Evolutionary conservation across 2,888 invertebrate genomes (phyloP).

Genomic region (Glomeris marginata): DNA sequence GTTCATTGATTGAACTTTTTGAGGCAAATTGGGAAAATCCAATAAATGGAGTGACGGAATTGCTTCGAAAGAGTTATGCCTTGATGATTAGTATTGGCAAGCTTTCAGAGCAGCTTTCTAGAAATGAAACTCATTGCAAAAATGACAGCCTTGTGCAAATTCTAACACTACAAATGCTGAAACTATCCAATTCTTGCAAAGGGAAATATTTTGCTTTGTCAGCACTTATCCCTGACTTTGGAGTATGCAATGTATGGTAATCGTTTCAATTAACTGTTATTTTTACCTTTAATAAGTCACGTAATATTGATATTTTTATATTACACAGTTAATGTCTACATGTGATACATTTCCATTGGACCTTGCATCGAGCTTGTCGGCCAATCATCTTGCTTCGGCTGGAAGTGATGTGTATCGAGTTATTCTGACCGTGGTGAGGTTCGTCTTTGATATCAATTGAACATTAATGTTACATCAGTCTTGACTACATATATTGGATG

Average conservation of each 20-base stretch:
- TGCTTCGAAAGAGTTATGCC: not conserved
- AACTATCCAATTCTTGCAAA: constrained; percentile 4
- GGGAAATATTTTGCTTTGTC: constrained; percentile 8
- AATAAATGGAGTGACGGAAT: not conserved
- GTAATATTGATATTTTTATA: not conserved
- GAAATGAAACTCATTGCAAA: no score
- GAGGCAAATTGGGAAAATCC: constrained; percentile 6
- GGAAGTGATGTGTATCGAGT: constrained; percentile 4
- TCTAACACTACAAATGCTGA: not conserved
- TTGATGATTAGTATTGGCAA: not conserved
- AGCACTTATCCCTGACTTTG: constrained; percentile 2
- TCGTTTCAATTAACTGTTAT: not conserved
- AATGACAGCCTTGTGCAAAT: no score
- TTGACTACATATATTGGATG: not conserved
- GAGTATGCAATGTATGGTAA: constrained; percentile 3
- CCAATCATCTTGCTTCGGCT: constrained; percentile 6
- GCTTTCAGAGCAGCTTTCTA: no score
- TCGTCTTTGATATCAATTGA: not conserved
- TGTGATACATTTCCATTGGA: not conserved
- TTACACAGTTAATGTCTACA: not conserved
- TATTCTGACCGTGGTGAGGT: not conserved
- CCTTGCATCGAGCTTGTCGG: constrained; percentile 3
- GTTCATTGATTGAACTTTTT: not conserved
- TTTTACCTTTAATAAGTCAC: no score
- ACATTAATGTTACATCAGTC: not conserved